Base-by-base conservation (phyloP, 1,140 invertebrate genomes). In the Proctacanthus coquilletti region DNA sequence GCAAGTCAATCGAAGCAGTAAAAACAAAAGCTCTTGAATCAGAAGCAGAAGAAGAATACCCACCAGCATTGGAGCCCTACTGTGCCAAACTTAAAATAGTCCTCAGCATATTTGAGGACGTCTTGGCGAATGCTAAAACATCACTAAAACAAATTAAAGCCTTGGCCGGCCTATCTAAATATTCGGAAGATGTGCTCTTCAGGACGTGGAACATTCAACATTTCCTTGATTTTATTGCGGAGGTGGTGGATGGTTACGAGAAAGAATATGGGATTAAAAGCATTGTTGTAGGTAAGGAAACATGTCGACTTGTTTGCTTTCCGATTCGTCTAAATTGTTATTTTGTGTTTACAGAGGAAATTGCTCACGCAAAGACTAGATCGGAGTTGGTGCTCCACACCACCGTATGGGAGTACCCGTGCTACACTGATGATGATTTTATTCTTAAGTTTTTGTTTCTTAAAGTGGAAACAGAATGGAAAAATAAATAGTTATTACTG, bases 361-460 rank as follows among this genome's bases (percentile, higher is more conserved):
- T 57, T 33, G 47, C 54, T 0, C 54, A 57, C 18, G 48, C 49
- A n/a, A 43, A 38, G 0, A 15, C 32, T 1, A 33, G 52, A 32
- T 39, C 43, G 2, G 32, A 54, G 18, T 42, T 59, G 1, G 48
- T 57, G 2, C 39, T 39, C 3, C 36, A 43, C 15, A 48, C 51
- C 3, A 50, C 51, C 4, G 37, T 40, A 4, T 59, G 56, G 56
- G 55, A 59, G 29, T 59, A 48, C 39, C 51, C 55, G 0, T 35
- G 49, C 25, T 38, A 56, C 36, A 38, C 49, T 0, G 53, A 59
- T 41, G 25, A 32, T 3, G 52, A 43, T 40, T 46, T 56, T 0
- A 40, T 39, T 2, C 25, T 53, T 15, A 38, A 44, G 0, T 57
- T 57, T 41, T 32, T 47, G 14, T 40, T 55, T 9, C 37, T 57